Evolutionary conservation across 2,888 invertebrate species (phyloP), one percentile per base, ranked within the genome.

Genomic region (Halocaridina rubra): DNA sequence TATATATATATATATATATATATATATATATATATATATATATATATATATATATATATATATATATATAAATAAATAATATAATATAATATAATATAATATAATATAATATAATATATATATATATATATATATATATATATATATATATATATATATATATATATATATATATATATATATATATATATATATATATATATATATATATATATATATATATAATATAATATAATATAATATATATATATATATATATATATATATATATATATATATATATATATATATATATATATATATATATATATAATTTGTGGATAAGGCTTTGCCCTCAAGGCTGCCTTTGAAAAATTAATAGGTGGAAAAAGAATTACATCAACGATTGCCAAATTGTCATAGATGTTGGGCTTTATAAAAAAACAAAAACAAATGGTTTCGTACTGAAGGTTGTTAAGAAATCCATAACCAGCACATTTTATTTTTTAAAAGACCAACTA

Each of bases 1-100:
- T 74, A 74, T 46, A 74, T 74, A 46, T 46, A 74, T 74, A 74
- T 46, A 74, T 74, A 74, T 46, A 74, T 74, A 39, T 46, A 39
- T 74, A 39, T 32, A 32, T 32, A 30, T 30, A n/a, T 61, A 53
- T 53, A 53, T 53, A 53, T 53, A 53, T 53, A 53, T 53, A 53
- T 53, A 53, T 53, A 53, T 53, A 53, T 53, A 53, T 53, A 53
- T 53, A 53, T 53, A 53, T 53, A 53, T 53, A 8, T 13, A 13
- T 4, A 8, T 53, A 19, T 4, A 53, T 53, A n/a, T 53, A 53
- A n/a, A 4, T 13, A 3, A n/a, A 8, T 4, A 7, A 5, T 4
- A 5, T 53, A 53, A 30, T 32, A 0, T 5, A 29, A 72, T 16
- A 33, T 32, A 19, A 53, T 53, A 53, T 13, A 53, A 8, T 53